Percentiles rank a stretch among this genome's conserved stretches.
These are phyloP conservation scores for Lagodon rhomboides DNA, from an alignment of 2,797 vertebrate species.

Conservation along the genomic window DNA sequence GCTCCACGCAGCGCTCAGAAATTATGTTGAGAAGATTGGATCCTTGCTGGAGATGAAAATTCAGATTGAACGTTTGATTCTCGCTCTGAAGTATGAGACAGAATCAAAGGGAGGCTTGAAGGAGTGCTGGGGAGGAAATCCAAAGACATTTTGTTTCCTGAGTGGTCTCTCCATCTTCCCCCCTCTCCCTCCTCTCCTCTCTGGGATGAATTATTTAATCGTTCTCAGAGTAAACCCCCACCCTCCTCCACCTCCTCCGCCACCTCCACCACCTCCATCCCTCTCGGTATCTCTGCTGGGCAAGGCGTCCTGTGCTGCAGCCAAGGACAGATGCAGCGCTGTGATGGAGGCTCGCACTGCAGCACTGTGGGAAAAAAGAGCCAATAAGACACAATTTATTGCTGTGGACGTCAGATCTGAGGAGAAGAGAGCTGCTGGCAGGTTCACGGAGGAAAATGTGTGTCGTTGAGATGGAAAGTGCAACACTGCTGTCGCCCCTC, in stretches of 20 bases:
- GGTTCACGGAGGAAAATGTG: background rate
- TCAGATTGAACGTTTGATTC: slow-evolving; percentile 3
- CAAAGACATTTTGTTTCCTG: slow-evolving; percentile 33
- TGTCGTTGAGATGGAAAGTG: too few species aligned
- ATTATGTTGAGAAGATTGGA: slow-evolving; percentile 3
- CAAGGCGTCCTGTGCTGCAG: slow-evolving; percentile 28
- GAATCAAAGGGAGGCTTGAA: slow-evolving; percentile 26
- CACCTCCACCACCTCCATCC: background rate
- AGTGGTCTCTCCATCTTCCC: slow-evolving; percentile 12
- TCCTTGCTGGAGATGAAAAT: slow-evolving; percentile 6
- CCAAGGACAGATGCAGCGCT: slow-evolving; percentile 39
- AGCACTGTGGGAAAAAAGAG: background rate
- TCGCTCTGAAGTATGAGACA: background rate
- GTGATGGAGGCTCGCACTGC: slow-evolving; percentile 11
- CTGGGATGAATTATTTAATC: slow-evolving; percentile 61
- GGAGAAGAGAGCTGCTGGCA: background rate
- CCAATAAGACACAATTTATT: background rate
- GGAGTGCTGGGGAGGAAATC: slow-evolving; percentile 23
- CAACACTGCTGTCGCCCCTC: too few species aligned
- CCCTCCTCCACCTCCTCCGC: background rate
- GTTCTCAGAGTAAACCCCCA: background rate
- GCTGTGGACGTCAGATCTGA: background rate
- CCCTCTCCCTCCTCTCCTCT: slow-evolving; percentile 11
- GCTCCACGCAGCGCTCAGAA: background rate
- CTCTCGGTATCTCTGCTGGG: slow-evolving; percentile 15